These are phyloP conservation scores for Cynaeus angustus DNA, from an alignment of 2,888 invertebrate species.

Conservation along the genomic window DNA sequence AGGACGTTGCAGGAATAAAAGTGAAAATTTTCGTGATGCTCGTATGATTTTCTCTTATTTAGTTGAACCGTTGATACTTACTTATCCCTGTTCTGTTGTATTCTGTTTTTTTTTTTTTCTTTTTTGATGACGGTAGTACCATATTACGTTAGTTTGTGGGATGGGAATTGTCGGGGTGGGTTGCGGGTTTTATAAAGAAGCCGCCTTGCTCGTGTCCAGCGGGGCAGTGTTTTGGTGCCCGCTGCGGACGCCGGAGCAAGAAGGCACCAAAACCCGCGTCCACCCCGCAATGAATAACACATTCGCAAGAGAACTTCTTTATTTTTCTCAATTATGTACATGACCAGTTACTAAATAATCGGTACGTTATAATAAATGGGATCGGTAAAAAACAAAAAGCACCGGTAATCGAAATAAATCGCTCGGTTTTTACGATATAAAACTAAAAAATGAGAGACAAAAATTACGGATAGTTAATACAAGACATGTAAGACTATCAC, in stretches of 20 bases:
- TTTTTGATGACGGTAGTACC: too few species aligned
- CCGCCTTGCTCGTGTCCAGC: slow-evolving; percentile 72
- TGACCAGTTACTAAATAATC: slow-evolving; percentile 52
- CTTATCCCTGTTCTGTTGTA: too few species aligned
- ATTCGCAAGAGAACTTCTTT: slow-evolving; percentile 72
- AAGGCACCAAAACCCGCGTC: slow-evolving; percentile 77
- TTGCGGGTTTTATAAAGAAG: slow-evolving; percentile 69
- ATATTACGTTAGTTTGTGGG: background rate
- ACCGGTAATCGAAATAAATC: slow-evolving; percentile 32
- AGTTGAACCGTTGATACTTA: background rate
- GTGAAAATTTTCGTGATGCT: too few species aligned
- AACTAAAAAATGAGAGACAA: slow-evolving; percentile 20
- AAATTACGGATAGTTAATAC: slow-evolving; percentile 11
- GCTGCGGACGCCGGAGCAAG: slow-evolving; percentile 71
- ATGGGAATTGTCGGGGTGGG: slow-evolving; percentile 57
- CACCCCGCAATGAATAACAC: slow-evolving; percentile 72
- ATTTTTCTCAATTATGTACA: slow-evolving; percentile 63
- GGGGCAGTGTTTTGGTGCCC: slow-evolving; percentile 73
- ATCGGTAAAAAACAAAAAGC: slow-evolving; percentile 36
- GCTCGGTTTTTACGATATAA: slow-evolving; percentile 34
- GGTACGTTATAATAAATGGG: slow-evolving; percentile 39
- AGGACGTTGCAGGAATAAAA: background rate
- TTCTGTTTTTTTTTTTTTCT: too few species aligned
- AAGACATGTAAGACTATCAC: slow-evolving; percentile 35
- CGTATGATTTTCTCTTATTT: too few species aligned